Conservation (phyloP, 2,113 vertebrate species). For the Pterocles burchelli region DNA sequence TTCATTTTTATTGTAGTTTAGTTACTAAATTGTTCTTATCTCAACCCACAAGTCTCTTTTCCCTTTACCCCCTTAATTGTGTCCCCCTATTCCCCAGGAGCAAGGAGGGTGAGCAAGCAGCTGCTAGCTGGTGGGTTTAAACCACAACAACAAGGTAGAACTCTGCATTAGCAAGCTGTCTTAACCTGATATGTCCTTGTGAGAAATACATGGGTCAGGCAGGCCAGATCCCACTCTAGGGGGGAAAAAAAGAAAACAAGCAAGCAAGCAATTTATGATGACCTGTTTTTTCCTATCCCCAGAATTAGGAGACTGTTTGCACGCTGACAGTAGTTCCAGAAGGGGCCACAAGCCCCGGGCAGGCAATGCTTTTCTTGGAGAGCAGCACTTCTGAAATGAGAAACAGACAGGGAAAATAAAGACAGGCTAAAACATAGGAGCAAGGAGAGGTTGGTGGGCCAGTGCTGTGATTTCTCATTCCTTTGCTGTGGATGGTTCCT, state of each 20-base stretch:
- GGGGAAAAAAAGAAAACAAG: background rate
- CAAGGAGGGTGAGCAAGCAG: no score
- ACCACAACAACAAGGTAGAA: background rate
- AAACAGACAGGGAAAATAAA: conserved; percentile 45
- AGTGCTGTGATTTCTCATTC: background rate
- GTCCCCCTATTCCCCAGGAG: no score
- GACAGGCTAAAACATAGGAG: background rate
- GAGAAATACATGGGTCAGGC: background rate
- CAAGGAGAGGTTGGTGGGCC: background rate
- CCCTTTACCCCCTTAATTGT: no score
- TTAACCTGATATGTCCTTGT: background rate
- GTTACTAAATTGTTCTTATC: no score
- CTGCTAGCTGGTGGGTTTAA: no score
- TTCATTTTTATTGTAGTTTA: no score
- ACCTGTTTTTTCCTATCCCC: conserved; percentile 2
- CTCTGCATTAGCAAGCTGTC: background rate
- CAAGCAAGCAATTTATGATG: background rate
- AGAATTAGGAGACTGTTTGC: background rate
- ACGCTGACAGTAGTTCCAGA: background rate
- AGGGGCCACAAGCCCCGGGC: background rate
- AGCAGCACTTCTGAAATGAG: background rate
- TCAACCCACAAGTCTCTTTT: no score
- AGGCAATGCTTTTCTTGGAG: conserved; percentile 59
- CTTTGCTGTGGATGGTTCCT: background rate
- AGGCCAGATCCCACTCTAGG: background rate